Conservation (phyloP, 2,888 invertebrate species). For the Hirudinaria manillensis region DNA sequence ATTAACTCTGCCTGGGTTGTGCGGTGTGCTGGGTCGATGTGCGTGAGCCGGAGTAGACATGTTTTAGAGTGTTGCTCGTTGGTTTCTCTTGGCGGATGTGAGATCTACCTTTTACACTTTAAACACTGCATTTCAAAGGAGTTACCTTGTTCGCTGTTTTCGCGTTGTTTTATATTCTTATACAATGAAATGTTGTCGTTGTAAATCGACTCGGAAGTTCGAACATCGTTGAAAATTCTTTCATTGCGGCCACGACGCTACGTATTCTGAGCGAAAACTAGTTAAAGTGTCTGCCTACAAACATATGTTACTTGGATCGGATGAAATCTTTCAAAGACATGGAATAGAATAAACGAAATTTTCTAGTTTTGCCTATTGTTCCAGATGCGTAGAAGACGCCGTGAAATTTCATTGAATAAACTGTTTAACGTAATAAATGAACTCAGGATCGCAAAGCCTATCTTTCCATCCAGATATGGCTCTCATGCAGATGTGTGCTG, state of each 20-base stretch:
- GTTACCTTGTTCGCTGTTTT: constrained; percentile 5
- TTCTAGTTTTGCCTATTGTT: not conserved
- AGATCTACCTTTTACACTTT: constrained; percentile 6
- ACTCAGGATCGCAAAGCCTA: constrained; percentile 28
- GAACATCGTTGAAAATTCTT: not conserved
- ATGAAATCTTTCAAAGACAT: not conserved
- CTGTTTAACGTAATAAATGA: constrained; percentile 27
- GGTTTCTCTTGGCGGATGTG: not conserved
- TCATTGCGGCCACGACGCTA: not conserved
- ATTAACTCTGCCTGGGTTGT: not conserved
- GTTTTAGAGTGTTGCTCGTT: constrained; percentile 10
- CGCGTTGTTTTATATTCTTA: too few relatives aligned
- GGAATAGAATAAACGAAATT: not conserved
- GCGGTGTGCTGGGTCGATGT: not conserved
- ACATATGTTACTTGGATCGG: constrained; percentile 11
- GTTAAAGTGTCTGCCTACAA: not conserved
- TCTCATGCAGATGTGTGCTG: constrained; percentile 27
- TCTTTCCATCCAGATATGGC: constrained; percentile 31
- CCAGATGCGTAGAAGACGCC: constrained; percentile 4
- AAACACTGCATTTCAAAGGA: not conserved
- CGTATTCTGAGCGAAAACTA: not conserved
- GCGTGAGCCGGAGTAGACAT: constrained; percentile 1
- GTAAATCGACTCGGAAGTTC: not conserved
- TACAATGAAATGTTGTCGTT: not conserved
- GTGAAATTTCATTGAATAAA: constrained; percentile 5